Percentiles rank a stretch among this genome's conserved stretches.
Conservation (phyloP, 2,888 invertebrate species). For the Ecdyonurus torrentis region DNA sequence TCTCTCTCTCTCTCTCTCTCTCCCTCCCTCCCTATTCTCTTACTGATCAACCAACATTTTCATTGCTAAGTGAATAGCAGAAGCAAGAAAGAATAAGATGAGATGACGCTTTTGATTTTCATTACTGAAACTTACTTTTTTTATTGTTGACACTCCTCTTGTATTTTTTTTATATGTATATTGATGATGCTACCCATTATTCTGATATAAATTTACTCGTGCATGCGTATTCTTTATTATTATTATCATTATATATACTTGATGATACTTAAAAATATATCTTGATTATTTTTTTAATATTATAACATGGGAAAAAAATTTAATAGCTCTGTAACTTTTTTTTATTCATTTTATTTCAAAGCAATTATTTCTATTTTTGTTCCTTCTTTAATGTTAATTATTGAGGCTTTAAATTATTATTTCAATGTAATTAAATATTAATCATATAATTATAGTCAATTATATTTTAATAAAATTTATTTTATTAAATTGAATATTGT, state of each 20-base stretch:
- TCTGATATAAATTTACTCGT: not conserved
- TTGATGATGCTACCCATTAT: not conserved
- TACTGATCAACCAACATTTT: slow-evolving; percentile 3
- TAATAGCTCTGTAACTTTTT: not conserved
- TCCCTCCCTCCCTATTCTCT: no score
- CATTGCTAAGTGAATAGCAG: not conserved
- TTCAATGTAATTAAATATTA: no score
- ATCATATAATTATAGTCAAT: no score
- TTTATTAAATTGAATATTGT: no score
- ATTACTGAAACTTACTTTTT: not conserved
- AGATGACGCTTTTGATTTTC: slow-evolving; percentile 1
- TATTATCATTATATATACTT: not conserved
- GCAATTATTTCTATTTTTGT: not conserved
- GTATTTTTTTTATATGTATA: not conserved
- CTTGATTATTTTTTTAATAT: not conserved
- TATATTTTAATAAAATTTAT: no score
- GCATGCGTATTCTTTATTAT: not conserved
- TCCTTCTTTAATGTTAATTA: no score
- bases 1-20: not conserved
- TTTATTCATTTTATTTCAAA: not conserved
- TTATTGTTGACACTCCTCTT: slow-evolving; percentile 1
- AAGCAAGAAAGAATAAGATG: not conserved
- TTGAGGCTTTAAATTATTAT: no score
- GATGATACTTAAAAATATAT: not conserved
- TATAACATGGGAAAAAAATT: not conserved